Base-by-base conservation (phyloP, 2,888 invertebrate genomes). In the Pterostichus niger region DNA sequence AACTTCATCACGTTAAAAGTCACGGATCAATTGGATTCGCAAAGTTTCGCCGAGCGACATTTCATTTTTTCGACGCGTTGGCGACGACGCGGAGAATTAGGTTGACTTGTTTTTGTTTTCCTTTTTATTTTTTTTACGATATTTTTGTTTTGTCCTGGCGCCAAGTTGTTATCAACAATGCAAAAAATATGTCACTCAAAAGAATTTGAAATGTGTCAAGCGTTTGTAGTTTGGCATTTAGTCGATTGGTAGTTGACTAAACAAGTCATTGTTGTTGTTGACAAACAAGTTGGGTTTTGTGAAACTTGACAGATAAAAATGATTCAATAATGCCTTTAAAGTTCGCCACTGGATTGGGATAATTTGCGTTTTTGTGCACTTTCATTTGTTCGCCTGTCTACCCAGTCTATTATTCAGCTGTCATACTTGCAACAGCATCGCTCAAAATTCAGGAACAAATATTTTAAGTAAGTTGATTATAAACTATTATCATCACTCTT, bases 1-100 rank as follows among this genome's bases (percentile, higher is more conserved):
- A 80, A 81, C 81, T 81, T 81, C 81, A 81, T 81, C 81, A 73
- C 73, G 81, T 81, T 81, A 56, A 81, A 81, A 81, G 71, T 54
- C 81, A 56, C 73, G 71, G 81, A 81, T 81, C 81, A 68, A 81
- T 81, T 81, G 81, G 68, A 68, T 81, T 81, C 33, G 13, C 52
- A 52, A 81, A 81, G 24, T 52, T 81, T 81, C 40, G 17, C 33
- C 78, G 15, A 68, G 40, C 80, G 68, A 68, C 64, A 80, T 80
- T 80, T 80, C 68, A 68, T 68, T 81, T 81, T 81, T 81, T 61
- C 61, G 31, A 46, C 64, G 13, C 59, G 17, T 13, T 46, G 79
- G 59, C 59, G 44, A 59, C 59, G 46, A 15, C 79, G 56, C 79
- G 61, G 11, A 46, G 49, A 49, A 61, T 79, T 49, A 44, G 79